A percentile compares a stretch with the other conserved stretches of the same genome.
Evolutionary conservation across 2,888 invertebrate genomes (phyloP).

Genomic region (Pristionchus entomophagus): DNA sequence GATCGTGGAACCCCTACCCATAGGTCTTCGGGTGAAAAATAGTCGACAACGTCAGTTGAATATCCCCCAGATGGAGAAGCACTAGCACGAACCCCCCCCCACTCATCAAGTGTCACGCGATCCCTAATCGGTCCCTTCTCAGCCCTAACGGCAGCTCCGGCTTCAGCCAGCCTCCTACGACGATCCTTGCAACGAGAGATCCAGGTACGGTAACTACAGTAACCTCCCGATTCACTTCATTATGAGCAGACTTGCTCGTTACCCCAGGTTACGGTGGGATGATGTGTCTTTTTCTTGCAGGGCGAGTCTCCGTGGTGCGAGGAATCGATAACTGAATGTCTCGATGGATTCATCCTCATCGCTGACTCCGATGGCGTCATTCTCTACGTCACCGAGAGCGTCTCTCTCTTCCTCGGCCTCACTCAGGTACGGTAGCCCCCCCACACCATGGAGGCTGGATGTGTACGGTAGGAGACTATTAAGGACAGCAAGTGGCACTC

Average conservation of each 20-base stretch:
- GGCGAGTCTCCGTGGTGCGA: constrained; percentile 61
- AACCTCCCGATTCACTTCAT: background rate
- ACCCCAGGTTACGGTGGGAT: background rate
- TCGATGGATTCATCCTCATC: constrained; percentile 92
- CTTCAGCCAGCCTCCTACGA: background rate
- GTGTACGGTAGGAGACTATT: background rate
- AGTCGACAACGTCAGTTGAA: too few relatives aligned
- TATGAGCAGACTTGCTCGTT: background rate
- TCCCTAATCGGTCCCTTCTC: background rate
- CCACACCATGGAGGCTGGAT: background rate
- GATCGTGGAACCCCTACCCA: background rate
- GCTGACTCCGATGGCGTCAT: constrained; percentile 92
- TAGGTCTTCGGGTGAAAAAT: background rate
- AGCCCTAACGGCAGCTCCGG: background rate
- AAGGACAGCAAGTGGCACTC: background rate
- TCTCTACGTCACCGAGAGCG: constrained; percentile 92
- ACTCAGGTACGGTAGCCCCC: constrained; percentile 84
- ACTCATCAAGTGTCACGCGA: background rate
- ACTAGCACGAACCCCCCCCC: background rate
- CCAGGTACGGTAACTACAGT: background rate
- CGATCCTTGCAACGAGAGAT: constrained; percentile 3
- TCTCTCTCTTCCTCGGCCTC: constrained; percentile 90
- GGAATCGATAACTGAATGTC: constrained; percentile 70
- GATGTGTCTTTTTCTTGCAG: constrained; percentile 3
- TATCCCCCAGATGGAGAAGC: too few relatives aligned